phyloP scores from a whole-genome alignment of 2,113 vertebrate genomes.

The Sakesphorus luctuosus region DNA sequence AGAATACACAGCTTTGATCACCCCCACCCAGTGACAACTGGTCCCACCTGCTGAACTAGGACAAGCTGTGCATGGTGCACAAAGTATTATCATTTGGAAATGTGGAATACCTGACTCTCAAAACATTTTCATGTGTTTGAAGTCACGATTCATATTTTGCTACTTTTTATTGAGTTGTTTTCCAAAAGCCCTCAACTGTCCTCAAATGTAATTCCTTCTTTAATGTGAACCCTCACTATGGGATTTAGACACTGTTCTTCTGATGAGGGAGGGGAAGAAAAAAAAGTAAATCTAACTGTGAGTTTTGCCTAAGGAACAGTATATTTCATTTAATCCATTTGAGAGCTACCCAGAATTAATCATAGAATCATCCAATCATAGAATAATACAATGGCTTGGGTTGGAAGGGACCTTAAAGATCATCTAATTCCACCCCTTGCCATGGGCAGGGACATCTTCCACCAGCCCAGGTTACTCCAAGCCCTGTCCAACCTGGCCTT shows the following conservation, averaged over 20 bases:
- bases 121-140: neutral
- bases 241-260: neutral
- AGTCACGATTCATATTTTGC: neutral
- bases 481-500: neutral
- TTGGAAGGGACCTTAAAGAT: neutral
- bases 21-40: too few relatives aligned
- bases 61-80: neutral
- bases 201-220: neutral
- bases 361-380: neutral
- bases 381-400: neutral
- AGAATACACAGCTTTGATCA: too few relatives aligned
- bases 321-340: neutral
- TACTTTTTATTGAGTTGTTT: neutral
- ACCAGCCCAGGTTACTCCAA: neutral
- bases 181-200: neutral
- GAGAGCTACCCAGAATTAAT: neutral
- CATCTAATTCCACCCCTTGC: fast-evolving
- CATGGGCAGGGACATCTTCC: neutral
- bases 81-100: neutral
- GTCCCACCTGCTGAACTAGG: too few relatives aligned
- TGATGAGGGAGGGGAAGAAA: neutral
- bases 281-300: neutral
- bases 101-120: neutral
- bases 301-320: neutral
- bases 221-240: fast-evolving